phyloP scores from a whole-genome alignment of 2,888 invertebrate species.

The Galerucella calmariensis region DNA sequence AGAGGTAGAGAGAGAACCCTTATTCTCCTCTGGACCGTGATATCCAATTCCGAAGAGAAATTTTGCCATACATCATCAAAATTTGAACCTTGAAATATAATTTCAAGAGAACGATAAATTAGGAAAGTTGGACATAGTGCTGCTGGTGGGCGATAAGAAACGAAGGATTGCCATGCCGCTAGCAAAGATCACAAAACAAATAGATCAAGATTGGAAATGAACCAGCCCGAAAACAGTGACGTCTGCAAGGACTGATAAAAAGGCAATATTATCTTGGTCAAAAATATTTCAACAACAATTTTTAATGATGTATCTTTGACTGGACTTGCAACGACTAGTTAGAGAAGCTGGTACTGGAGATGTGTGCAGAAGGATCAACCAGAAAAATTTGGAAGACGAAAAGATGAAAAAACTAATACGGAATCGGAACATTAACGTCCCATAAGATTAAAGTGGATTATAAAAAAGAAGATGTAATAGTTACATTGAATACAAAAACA shows the following conservation, averaged over 20 bases:
- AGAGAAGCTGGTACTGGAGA: too few species aligned
- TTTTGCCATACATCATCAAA: conserved; percentile 63
- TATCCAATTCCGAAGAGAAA: conserved; percentile 66
- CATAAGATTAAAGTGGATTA: too few species aligned
- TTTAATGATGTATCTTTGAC: not conserved
- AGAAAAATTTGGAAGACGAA: too few species aligned
- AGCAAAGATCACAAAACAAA: conserved; percentile 65
- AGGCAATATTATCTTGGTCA: not conserved
- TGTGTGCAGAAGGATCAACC: too few species aligned
- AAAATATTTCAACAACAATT: not conserved
- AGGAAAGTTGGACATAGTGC: conserved; percentile 50
- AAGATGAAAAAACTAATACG: too few species aligned
- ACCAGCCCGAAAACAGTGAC: conserved; percentile 53
- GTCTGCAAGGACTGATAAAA: conserved; percentile 7
- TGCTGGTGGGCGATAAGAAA: conserved; percentile 62
- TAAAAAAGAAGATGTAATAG: not conserved
- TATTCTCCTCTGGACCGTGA: conserved; percentile 33
- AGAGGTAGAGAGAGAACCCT: conserved; percentile 11
- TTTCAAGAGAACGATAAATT: conserved; percentile 62
- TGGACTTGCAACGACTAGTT: too few species aligned
- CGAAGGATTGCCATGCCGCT: conserved; percentile 62
- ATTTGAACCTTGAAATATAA: conserved; percentile 65
- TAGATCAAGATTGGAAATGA: conserved; percentile 64
- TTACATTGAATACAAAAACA: not conserved
- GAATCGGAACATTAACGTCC: too few species aligned